Evolutionary conservation across 2,113 vertebrate genomes (phyloP).

Genomic region (Ceyx melanurus): DNA sequence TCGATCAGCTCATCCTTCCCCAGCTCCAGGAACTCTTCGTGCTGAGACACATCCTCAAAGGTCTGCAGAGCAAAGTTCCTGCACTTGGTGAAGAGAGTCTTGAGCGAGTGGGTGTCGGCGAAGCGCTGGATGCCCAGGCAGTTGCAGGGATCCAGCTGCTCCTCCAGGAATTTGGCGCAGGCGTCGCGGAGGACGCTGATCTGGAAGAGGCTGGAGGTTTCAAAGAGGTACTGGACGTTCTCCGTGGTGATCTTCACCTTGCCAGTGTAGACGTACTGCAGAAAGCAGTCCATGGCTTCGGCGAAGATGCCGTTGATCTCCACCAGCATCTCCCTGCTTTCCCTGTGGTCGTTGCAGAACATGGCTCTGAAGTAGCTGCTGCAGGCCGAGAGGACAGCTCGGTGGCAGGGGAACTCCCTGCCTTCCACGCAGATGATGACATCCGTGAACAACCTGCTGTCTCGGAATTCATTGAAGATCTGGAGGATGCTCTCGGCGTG

Average conservation of each 20-base stretch:
- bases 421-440: conserved; percentile 95
- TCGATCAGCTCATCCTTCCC: conserved; percentile 93
- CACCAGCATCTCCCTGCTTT: conserved; percentile 92
- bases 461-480: conserved; percentile 96
- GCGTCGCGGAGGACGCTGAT: conserved; percentile 90
- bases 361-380: conserved; percentile 96
- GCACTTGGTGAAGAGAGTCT: conserved; percentile 92
- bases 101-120: conserved; percentile 91
- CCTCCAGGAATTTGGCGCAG: conserved; percentile 96
- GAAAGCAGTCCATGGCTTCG: conserved; percentile 96
- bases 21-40: conserved; percentile 93
- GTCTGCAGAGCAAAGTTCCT: conserved; percentile 87
- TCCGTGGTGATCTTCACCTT: conserved; percentile 96
- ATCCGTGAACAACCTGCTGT: conserved; percentile 91
- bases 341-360: conserved; percentile 94
- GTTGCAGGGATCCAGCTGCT: conserved; percentile 96
- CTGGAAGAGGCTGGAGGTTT: conserved; percentile 97
- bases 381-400: conserved; percentile 92
- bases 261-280: conserved; percentile 95
- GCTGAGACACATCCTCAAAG: conserved; percentile 90
- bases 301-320: conserved; percentile 96
- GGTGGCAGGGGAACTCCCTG: conserved; percentile 92
- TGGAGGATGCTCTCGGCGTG: conserved; percentile 95
- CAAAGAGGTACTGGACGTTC: conserved; percentile 96
- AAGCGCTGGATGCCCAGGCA: conserved; percentile 97